These are phyloP conservation scores for Himalopsyche tibetana DNA, from an alignment of 2,888 invertebrate species.

Conservation along the genomic window DNA sequence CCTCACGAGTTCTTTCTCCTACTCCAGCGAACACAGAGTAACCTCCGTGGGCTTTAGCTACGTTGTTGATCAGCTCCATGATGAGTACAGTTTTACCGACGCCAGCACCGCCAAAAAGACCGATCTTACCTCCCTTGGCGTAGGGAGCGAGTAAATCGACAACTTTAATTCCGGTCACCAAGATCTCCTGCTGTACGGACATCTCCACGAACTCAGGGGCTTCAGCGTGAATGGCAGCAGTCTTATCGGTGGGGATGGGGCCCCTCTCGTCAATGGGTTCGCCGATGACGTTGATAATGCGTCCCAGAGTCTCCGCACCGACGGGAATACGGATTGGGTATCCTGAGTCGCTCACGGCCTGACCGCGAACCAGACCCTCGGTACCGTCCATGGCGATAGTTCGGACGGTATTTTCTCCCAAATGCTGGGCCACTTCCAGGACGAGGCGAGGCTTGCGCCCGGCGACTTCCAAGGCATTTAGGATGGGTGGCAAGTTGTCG, in stretches of 20 bases:
- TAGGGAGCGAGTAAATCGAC: conserved; percentile 95
- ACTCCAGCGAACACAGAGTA: conserved; percentile 98
- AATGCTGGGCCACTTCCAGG: conserved; percentile 93
- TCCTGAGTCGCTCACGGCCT: conserved; percentile 88
- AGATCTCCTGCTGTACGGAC: conserved; percentile 93
- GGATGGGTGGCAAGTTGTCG: conserved; percentile 92
- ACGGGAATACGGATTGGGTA: conserved; percentile 95
- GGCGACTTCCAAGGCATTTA: conserved; percentile 96
- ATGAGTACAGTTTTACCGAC: conserved; percentile 97
- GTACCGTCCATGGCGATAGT: conserved; percentile 97
- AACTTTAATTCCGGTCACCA: conserved; percentile 96
- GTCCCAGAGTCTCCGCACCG: conserved; percentile 91
- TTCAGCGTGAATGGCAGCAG: conserved; percentile 91
- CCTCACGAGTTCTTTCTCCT: conserved; percentile 96
- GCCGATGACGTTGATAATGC: conserved; percentile 96
- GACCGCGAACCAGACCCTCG: conserved; percentile 93
- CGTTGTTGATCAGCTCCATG: conserved; percentile 98
- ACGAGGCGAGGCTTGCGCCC: conserved; percentile 88
- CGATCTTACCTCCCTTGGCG: conserved; percentile 96
- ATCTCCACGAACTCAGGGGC: conserved; percentile 94
- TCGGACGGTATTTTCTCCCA: conserved; percentile 93
- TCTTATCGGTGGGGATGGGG: conserved; percentile 87
- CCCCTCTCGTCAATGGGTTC: conserved; percentile 93
- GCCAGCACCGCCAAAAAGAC: conserved; percentile 95
- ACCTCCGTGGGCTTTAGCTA: conserved; percentile 97